Conservation (phyloP, 2,113 vertebrate genomes). For the Raja brachyura region DNA sequence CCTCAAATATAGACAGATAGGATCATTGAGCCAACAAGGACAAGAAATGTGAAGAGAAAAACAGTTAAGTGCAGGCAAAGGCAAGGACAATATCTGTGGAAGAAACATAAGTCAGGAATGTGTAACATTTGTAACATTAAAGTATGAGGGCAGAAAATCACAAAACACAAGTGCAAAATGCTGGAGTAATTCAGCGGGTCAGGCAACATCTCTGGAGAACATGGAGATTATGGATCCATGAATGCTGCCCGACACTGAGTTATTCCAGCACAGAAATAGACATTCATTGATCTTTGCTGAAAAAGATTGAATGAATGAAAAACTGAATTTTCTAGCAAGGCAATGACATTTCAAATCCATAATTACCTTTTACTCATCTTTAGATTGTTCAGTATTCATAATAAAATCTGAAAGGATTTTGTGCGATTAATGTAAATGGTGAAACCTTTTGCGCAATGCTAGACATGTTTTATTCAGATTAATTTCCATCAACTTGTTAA, state of each 20-base stretch:
- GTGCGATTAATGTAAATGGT: background rate
- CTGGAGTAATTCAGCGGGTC: too few species aligned
- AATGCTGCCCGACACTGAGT: too few species aligned
- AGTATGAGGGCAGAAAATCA: background rate
- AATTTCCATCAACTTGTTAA: background rate
- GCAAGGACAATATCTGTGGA: background rate
- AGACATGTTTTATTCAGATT: background rate
- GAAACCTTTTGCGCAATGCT: background rate
- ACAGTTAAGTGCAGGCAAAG: background rate
- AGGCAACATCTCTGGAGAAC: too few species aligned
- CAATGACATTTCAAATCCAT: background rate
- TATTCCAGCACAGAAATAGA: too few species aligned
- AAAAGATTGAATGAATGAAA: background rate
- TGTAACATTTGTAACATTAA: background rate
- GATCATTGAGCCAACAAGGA: background rate
- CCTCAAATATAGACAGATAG: background rate
- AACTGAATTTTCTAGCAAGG: background rate
- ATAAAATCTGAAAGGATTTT: background rate
- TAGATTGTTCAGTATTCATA: constrained; percentile 9
- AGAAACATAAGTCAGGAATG: background rate
- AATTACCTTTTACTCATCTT: background rate
- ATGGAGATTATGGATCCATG: too few species aligned
- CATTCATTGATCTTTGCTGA: background rate
- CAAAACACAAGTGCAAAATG: background rate
- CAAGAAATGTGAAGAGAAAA: background rate